Percentiles rank a stretch among this genome's conserved stretches.
Evolutionary conservation across 2,888 invertebrate species (phyloP).

Genomic region (Psococerastis gibbosa): DNA sequence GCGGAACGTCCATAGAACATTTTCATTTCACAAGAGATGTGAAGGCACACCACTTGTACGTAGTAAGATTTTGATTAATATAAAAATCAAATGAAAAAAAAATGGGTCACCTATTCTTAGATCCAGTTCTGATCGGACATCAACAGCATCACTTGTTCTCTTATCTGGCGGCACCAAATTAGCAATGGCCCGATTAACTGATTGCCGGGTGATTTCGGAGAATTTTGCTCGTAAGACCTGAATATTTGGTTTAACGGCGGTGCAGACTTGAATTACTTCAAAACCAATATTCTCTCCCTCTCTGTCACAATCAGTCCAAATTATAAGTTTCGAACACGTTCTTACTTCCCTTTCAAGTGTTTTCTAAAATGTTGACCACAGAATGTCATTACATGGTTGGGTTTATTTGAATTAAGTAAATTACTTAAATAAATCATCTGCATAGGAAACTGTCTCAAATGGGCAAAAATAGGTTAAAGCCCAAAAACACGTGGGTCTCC

Average conservation of each 20-base stretch:
- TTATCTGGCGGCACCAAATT: conserved; percentile 65
- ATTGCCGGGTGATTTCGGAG: conserved; percentile 84
- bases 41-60: neutral
- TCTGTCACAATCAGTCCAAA: conserved; percentile 99
- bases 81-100: neutral
- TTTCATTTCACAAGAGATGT: conserved; percentile 3
- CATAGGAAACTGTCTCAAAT: no score
- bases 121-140: conserved; percentile 79
- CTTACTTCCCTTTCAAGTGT: conserved; percentile 49
- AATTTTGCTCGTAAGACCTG: conserved; percentile 69
- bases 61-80: conserved; percentile 1
- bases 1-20: no score
- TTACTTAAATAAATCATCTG: no score
- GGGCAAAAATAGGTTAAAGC: no score
- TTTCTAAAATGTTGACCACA: no score
- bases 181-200: conserved; percentile 60
- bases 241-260: conserved; percentile 51
- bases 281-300: conserved; percentile 98
- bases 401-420: conserved; percentile 12
- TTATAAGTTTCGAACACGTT: conserved; percentile 55
- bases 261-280: conserved; percentile 87
- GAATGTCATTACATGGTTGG: neutral
- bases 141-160: conserved; percentile 76
- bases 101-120: conserved; percentile 77
- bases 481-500: no score